A percentile compares a stretch with the other conserved stretches of the same genome.
phyloP scores from a whole-genome alignment of 1,140 invertebrate genomes.

The Cyphomyrmex costatus region DNA sequence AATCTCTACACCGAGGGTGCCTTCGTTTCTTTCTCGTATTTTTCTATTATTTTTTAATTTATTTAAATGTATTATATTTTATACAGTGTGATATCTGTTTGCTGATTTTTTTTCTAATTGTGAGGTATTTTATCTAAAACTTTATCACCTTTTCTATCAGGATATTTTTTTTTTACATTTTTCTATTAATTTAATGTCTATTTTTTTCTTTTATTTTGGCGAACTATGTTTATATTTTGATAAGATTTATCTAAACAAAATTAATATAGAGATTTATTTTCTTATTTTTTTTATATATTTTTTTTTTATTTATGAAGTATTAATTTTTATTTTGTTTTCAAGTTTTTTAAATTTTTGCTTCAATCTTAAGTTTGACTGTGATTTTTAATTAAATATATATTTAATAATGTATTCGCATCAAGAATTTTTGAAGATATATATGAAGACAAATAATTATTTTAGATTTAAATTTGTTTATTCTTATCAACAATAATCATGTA shows the following conservation, averaged over 20 bases:
- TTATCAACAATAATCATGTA: not conserved
- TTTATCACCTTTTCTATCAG: not conserved
- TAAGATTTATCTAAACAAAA: not conserved
- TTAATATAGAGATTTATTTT: not conserved
- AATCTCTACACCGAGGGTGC: conserved; percentile 74
- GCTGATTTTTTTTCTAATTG: not conserved
- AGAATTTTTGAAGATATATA: not conserved
- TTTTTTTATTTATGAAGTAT: not conserved
- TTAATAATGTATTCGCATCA: not conserved
- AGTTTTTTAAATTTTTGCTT: not conserved
- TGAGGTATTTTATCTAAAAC: not conserved
- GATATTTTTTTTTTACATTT: conserved; percentile 3
- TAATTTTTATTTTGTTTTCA: not conserved
- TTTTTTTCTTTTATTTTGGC: not conserved
- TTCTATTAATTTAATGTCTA: not conserved
- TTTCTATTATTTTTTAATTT: conserved; percentile 18
- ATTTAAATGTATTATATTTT: not conserved
- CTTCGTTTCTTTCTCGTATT: conserved; percentile 33
- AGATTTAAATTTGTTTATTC: not conserved
- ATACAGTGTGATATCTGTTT: not conserved
- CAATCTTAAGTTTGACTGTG: not conserved
- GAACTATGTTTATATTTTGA: not conserved
- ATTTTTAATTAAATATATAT: too few relatives aligned
- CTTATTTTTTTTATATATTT: not conserved
- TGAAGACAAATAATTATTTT: not conserved